Evolutionary conservation across 1,140 invertebrate species (phyloP).

Genomic region (Heterodera carotae): DNA sequence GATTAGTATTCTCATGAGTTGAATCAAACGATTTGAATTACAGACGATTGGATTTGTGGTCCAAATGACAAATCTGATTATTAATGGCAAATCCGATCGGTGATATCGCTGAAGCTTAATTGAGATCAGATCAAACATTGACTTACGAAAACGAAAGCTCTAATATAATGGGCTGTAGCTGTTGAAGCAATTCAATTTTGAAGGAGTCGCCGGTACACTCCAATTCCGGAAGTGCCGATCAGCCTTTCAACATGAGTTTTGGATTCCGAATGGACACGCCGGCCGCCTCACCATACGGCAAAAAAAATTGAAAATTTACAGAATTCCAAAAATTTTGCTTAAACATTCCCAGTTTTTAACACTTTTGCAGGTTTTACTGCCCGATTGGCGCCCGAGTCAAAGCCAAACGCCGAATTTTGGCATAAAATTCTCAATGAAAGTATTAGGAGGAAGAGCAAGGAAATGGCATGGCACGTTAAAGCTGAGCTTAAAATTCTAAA

Average conservation of each 20-base stretch:
- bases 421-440: constrained; percentile 33
- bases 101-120: no score
- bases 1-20: no score
- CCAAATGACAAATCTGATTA: no score
- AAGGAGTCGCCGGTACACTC: constrained; percentile 23
- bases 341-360: not conserved
- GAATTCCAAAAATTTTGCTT: not conserved
- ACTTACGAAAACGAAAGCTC: no score
- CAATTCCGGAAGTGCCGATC: not conserved
- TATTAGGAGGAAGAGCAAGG: constrained; percentile 65
- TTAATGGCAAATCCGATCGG: no score
- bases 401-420: constrained; percentile 4
- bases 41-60: no score
- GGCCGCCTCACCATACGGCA: constrained; percentile 57
- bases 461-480: constrained; percentile 58
- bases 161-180: not conserved
- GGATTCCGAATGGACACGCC: constrained; percentile 56
- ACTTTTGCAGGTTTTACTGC: constrained; percentile 43
- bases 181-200: not conserved
- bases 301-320: not conserved
- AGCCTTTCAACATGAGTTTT: constrained; percentile 50
- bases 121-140: no score
- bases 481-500: not conserved
- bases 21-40: no score
- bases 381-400: constrained; percentile 46